These are phyloP conservation scores for Falcaria lacertinaria DNA, from an alignment of 2,888 invertebrate species.

Conservation along the genomic window DNA sequence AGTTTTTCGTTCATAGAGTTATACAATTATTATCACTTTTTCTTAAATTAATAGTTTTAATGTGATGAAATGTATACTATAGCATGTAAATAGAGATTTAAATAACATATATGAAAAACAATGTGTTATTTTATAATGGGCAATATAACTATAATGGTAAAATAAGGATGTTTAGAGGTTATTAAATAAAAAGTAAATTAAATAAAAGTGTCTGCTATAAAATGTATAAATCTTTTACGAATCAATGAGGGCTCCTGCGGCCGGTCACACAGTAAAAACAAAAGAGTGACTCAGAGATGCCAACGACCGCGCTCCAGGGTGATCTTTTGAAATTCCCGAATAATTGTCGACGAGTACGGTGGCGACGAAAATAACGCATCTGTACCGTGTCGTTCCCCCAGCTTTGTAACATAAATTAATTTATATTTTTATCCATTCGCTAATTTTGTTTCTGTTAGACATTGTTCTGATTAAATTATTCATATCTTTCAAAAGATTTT, in stretches of 20 bases:
- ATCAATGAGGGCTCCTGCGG: conserved; percentile 2
- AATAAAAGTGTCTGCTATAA: not conserved
- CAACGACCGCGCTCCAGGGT: conserved; percentile 71
- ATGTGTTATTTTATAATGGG: no score
- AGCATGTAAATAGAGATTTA: no score
- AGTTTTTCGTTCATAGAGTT: no score
- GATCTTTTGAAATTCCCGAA: conserved; percentile 77
- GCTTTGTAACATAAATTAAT: conserved; percentile 64
- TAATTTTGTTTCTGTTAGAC: conserved; percentile 43
- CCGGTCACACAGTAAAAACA: conserved; percentile 48
- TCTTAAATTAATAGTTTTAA: no score
- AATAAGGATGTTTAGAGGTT: not conserved
- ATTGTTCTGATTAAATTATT: conserved; percentile 7
- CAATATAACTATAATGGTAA: no score
- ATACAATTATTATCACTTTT: no score
- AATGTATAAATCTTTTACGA: not conserved
- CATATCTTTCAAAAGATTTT: not conserved
- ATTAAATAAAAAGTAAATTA: not conserved
- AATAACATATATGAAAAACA: no score
- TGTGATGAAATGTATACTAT: no score
- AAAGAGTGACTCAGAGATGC: conserved; percentile 70
- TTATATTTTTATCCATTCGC: conserved; percentile 71
- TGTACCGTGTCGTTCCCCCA: conserved; percentile 60
- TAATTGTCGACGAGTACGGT: conserved; percentile 74
- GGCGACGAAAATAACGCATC: conserved; percentile 69